These are phyloP conservation scores for Ethmia dodecea DNA, from an alignment of 2,888 invertebrate genomes.

Conservation along the genomic window DNA sequence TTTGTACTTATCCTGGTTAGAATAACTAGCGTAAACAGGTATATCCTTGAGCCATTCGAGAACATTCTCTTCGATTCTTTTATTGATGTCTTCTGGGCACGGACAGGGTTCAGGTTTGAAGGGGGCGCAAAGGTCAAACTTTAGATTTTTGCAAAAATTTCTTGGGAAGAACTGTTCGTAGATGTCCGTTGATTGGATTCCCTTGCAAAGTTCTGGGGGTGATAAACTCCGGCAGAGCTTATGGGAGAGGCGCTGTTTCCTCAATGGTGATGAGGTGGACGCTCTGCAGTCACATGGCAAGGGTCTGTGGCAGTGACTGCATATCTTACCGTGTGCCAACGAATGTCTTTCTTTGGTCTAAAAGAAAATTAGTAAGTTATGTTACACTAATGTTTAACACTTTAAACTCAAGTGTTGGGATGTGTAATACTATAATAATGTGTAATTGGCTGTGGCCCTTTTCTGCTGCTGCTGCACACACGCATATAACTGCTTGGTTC, in stretches of 20 bases:
- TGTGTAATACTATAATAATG: too few relatives aligned
- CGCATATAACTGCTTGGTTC: too few relatives aligned
- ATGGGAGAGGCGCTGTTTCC: background rate
- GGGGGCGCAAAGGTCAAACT: too few relatives aligned
- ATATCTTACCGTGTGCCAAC: too few relatives aligned
- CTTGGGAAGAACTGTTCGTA: background rate
- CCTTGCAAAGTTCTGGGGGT: too few relatives aligned
- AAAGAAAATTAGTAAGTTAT: too few relatives aligned
- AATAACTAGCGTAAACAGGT: slow-evolving; percentile 22
- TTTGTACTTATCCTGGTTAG: slow-evolving; percentile 20
- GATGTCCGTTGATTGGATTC: background rate
- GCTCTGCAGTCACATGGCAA: slow-evolving; percentile 17
- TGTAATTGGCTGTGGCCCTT: too few relatives aligned
- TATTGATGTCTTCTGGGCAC: background rate
- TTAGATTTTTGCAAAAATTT: background rate
- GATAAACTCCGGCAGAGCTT: too few relatives aligned
- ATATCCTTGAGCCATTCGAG: slow-evolving; percentile 32
- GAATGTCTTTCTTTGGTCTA: too few relatives aligned
- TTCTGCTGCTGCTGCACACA: too few relatives aligned
- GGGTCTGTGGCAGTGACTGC: slow-evolving; percentile 19
- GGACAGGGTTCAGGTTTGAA: background rate
- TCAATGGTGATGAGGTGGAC: background rate
- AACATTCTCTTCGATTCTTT: slow-evolving; percentile 22
- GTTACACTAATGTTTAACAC: too few relatives aligned
- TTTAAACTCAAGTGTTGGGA: too few relatives aligned